phyloP scores from a whole-genome alignment of 2,888 invertebrate species.

The Caenorhabditis imperialis region DNA sequence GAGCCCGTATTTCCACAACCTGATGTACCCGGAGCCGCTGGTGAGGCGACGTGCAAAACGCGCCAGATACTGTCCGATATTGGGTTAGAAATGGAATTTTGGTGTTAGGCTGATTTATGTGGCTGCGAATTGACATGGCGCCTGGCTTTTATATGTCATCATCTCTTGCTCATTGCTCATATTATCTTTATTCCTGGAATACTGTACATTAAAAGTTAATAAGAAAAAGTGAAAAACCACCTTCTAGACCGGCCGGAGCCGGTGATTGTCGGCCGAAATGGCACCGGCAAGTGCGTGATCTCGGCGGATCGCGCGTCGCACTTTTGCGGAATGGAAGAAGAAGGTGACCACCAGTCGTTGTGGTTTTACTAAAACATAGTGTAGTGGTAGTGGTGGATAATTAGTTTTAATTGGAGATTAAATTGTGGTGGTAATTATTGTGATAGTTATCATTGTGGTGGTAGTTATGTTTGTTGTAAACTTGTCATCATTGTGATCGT shows the following conservation, averaged over 20 bases:
- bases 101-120: constrained; percentile 24
- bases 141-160: neutral
- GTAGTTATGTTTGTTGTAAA: no score
- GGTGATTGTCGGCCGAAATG: constrained; percentile 57
- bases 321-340: constrained; percentile 77
- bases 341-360: constrained; percentile 53
- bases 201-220: no score
- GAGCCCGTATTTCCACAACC: constrained; percentile 57
- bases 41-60: constrained; percentile 56
- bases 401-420: no score
- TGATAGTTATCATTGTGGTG: no score
- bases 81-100: constrained; percentile 42
- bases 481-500: no score
- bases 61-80: constrained; percentile 62
- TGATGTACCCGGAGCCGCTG: constrained; percentile 61
- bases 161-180: no score
- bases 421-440: no score
- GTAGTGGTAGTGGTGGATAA: constrained; percentile 20
- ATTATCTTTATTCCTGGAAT: neutral
- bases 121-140: constrained; percentile 2
- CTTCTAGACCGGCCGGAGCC: constrained; percentile 51
- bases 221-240: no score
- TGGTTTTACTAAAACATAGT: neutral
- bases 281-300: constrained; percentile 74
- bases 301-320: constrained; percentile 77